These are phyloP conservation scores for Paramisgurnus dabryanus DNA, from an alignment of 2,113 vertebrate genomes.

Conservation along the genomic window DNA sequence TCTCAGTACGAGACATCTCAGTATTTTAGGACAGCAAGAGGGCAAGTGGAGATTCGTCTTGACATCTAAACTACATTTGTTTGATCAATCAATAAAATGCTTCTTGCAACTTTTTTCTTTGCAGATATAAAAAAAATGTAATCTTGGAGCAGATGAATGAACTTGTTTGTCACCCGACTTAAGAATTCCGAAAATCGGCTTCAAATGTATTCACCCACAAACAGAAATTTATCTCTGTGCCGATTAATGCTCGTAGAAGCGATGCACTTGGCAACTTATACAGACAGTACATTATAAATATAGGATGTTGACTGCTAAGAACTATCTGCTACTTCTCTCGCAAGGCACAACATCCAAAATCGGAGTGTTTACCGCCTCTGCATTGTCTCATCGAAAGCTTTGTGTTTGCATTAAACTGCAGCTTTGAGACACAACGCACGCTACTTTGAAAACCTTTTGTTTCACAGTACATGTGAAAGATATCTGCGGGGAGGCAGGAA, in stretches of 20 bases:
- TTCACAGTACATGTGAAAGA: constrained; percentile 65
- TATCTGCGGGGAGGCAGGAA: constrained; percentile 66
- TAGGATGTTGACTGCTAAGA: not conserved
- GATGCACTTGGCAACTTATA: constrained; percentile 7
- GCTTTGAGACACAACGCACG: constrained; percentile 55
- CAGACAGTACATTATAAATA: not conserved
- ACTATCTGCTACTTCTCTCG: not conserved
- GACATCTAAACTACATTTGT: not conserved
- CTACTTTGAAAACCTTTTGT: constrained; percentile 63
- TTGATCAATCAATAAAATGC: not conserved
- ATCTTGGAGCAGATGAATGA: not conserved
- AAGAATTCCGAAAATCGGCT: not conserved
- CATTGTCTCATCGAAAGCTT: constrained; percentile 27
- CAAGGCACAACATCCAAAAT: constrained; percentile 27
- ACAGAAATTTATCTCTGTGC: not conserved
- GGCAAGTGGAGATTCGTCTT: not conserved
- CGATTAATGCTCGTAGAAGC: constrained; percentile 2
- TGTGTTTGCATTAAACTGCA: constrained; percentile 27
- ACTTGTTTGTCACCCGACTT: not conserved
- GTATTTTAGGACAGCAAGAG: not conserved
- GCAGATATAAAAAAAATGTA: not conserved
- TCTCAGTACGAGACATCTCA: not conserved
- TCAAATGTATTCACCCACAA: not conserved
- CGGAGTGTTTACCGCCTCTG: constrained; percentile 43
- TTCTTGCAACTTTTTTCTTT: not conserved